Evolutionary conservation across 2,113 vertebrate genomes (phyloP).

Genomic region (Pseudonaja textilis): DNA sequence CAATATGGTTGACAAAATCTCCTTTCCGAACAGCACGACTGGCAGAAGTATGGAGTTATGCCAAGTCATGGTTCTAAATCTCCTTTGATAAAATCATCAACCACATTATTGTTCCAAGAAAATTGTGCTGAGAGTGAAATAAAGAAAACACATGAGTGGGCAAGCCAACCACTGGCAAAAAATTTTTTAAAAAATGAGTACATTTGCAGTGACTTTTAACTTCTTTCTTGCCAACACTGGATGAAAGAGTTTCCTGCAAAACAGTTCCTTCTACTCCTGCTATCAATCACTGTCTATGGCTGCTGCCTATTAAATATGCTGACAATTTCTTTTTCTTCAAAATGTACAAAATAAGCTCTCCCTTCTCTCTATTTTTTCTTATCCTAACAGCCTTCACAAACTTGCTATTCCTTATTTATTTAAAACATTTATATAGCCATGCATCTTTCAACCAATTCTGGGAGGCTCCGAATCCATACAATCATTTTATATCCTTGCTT

Average conservation of each 20-base stretch:
- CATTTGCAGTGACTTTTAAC: background rate
- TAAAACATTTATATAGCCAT: background rate
- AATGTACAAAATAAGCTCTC: background rate
- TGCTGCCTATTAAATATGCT: background rate
- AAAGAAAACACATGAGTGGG: background rate
- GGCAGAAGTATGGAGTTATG: background rate
- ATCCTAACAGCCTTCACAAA: background rate
- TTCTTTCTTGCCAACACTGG: background rate
- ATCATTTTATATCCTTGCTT: background rate
- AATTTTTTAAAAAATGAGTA: background rate
- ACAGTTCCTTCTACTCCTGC: background rate
- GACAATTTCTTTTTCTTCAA: background rate
- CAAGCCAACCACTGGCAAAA: background rate
- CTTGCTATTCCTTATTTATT: background rate
- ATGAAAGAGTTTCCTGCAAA: background rate
- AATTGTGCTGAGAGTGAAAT: background rate
- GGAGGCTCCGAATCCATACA: background rate
- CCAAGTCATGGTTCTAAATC: background rate
- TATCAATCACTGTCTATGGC: background rate
- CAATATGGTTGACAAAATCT: background rate
- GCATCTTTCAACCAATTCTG: background rate
- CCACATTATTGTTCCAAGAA: background rate
- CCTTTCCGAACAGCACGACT: background rate
- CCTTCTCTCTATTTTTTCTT: background rate
- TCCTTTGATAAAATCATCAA: background rate